A percentile compares a stretch with the other conserved stretches of the same genome.
These are phyloP conservation scores for Eumeta japonica DNA, from an alignment of 1,140 invertebrate species.

Conservation along the genomic window DNA sequence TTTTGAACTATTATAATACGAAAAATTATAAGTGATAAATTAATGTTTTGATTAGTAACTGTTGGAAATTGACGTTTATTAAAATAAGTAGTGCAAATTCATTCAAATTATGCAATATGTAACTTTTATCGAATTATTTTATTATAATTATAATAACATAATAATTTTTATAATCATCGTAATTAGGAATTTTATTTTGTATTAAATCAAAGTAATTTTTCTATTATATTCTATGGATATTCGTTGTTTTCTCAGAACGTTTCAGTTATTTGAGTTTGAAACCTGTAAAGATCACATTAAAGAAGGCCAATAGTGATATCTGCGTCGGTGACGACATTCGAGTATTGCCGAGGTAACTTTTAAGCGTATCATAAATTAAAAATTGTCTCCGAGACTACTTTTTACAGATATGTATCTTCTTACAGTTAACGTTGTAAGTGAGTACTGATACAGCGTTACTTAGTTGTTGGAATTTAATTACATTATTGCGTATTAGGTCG, in stretches of 20 bases:
- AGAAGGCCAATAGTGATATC: conserved; percentile 23
- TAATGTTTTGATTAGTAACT: conserved; percentile 24
- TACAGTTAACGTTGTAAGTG: conserved; percentile 2
- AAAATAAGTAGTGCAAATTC: conserved; percentile 7
- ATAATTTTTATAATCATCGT: no score
- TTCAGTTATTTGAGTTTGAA: conserved; percentile 9
- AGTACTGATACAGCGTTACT: not conserved
- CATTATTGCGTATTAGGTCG: not conserved
- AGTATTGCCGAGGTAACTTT: conserved; percentile 41
- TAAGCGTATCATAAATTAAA: conserved; percentile 11
- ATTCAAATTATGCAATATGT: conserved; percentile 16
- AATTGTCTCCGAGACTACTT: conserved; percentile 3
- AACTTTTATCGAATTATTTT: conserved; percentile 18
- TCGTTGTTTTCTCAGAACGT: not conserved
- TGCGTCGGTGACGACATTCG: conserved; percentile 29
- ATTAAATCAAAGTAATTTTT: no score
- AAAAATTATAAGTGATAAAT: no score
- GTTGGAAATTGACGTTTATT: conserved; percentile 22
- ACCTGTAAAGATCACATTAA: conserved; percentile 34
- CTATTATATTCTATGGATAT: conserved; percentile 3
- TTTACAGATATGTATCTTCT: conserved; percentile 4
- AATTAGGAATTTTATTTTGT: no score
- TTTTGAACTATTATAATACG: no score
- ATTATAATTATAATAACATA: conserved; percentile 2
- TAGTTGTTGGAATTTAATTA: not conserved